phyloP scores from a whole-genome alignment of 1,140 invertebrate species.

The Drosophila watanabei region DNA sequence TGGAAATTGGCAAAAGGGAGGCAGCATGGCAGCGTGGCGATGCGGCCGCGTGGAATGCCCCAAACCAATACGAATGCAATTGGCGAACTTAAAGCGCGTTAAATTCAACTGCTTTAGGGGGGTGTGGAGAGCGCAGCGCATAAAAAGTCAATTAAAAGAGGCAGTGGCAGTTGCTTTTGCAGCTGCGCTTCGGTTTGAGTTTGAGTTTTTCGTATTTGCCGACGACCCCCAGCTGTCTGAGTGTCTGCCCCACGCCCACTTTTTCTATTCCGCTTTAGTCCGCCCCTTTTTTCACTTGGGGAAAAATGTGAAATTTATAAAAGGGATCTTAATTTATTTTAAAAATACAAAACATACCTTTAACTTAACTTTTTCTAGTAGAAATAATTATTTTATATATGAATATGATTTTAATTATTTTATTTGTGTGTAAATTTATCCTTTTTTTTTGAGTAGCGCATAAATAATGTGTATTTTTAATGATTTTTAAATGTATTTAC shows the following conservation, averaged over 20 bases:
- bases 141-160: slow-evolving; percentile 82
- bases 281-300: slow-evolving; percentile 2
- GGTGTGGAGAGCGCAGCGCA: slow-evolving; percentile 57
- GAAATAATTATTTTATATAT: background rate
- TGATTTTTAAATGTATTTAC: background rate
- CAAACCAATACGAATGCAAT: slow-evolving; percentile 51
- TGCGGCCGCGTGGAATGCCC: slow-evolving; percentile 6
- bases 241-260: slow-evolving; percentile 29
- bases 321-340: background rate
- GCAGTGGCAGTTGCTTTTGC: slow-evolving; percentile 71
- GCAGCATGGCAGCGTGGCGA: background rate
- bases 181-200: slow-evolving; percentile 70
- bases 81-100: slow-evolving; percentile 78
- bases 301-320: background rate
- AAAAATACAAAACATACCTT: background rate
- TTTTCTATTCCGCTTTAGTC: background rate
- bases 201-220: slow-evolving; percentile 34
- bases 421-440: background rate
- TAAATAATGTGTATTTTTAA: background rate
- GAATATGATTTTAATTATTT: background rate
- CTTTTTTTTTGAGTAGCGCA: background rate
- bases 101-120: slow-evolving; percentile 61
- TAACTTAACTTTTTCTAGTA: background rate
- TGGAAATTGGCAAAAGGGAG: slow-evolving; percentile 46
- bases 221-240: slow-evolving; percentile 39